Conservation (phyloP, 2,888 invertebrate genomes). For the Pseudoips prasinana region DNA sequence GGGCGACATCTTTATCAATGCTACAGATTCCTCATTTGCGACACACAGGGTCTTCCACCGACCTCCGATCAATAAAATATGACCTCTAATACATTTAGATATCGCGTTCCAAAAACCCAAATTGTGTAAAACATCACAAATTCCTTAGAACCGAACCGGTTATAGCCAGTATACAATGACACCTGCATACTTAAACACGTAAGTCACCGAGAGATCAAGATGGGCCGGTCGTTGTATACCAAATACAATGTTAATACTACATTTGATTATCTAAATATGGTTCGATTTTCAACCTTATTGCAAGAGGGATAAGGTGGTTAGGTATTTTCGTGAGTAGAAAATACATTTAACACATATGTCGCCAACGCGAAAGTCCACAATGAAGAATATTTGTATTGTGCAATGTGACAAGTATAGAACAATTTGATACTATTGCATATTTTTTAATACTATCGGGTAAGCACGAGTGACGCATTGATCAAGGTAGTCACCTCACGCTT, state of each 20-base stretch:
- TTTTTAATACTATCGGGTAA: too few relatives aligned
- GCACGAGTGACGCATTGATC: too few relatives aligned
- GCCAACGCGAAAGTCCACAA: not conserved
- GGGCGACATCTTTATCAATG: too few relatives aligned
- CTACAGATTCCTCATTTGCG: too few relatives aligned
- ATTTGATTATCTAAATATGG: not conserved
- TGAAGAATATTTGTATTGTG: not conserved
- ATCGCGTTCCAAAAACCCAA: slow-evolving; percentile 12
- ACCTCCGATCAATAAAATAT: not conserved
- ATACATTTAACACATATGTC: not conserved
- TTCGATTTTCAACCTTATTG: not conserved
- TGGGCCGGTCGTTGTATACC: not conserved
- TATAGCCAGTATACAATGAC: not conserved
- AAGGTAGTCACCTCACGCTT: too few relatives aligned
- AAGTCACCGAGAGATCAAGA: not conserved
- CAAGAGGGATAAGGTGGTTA: not conserved
- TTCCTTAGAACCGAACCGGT: not conserved
- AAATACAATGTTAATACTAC: not conserved
- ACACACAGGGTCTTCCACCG: too few relatives aligned
- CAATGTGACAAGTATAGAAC: too few relatives aligned
- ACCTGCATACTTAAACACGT: not conserved
- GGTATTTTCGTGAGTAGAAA: not conserved
- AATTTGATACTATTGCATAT: too few relatives aligned
- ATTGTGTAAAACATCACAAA: slow-evolving; percentile 19
- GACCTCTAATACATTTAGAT: slow-evolving; percentile 17